phyloP scores from a whole-genome alignment of 2,797 vertebrate genomes.

The Poeciliopsis paucimaculata region DNA sequence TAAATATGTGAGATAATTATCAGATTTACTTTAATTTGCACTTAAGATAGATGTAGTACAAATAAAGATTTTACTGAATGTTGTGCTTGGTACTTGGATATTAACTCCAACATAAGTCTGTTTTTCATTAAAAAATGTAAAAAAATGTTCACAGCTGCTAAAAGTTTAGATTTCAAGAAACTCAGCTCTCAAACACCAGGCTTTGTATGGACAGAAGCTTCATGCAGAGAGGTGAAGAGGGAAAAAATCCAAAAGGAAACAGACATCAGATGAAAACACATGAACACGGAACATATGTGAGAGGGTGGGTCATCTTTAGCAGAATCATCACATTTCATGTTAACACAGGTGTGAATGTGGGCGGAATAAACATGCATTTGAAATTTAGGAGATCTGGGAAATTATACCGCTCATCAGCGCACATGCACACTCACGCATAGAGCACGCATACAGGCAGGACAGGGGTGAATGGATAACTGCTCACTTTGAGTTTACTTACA shows the following conservation, averaged over 20 bases:
- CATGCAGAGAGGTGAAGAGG: slow-evolving; percentile 2
- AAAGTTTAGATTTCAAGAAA: background rate
- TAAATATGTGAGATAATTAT: background rate
- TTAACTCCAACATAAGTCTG: background rate
- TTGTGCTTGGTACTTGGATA: background rate
- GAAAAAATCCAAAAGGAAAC: background rate
- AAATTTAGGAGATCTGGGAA: slow-evolving; percentile 30
- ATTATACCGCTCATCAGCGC: slow-evolving; percentile 28
- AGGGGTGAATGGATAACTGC: slow-evolving; percentile 17
- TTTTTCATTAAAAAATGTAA: background rate
- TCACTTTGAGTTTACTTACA: slow-evolving; percentile 39
- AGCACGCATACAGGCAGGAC: slow-evolving; percentile 7
- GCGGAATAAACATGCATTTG: slow-evolving; percentile 17
- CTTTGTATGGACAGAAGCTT: background rate
- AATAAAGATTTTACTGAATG: background rate
- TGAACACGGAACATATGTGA: background rate
- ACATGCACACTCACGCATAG: slow-evolving; percentile 14
- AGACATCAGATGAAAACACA: slow-evolving; percentile 3
- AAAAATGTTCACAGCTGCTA: background rate
- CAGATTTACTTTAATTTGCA: background rate
- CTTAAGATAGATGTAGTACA: background rate
- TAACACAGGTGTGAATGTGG: slow-evolving; percentile 55
- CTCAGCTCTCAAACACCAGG: background rate
- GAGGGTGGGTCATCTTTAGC: slow-evolving; percentile 30
- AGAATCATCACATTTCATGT: slow-evolving; percentile 48